These are phyloP conservation scores for Leptobrachium ailaonicum DNA, from an alignment of 2,113 vertebrate species.

Conservation along the genomic window DNA sequence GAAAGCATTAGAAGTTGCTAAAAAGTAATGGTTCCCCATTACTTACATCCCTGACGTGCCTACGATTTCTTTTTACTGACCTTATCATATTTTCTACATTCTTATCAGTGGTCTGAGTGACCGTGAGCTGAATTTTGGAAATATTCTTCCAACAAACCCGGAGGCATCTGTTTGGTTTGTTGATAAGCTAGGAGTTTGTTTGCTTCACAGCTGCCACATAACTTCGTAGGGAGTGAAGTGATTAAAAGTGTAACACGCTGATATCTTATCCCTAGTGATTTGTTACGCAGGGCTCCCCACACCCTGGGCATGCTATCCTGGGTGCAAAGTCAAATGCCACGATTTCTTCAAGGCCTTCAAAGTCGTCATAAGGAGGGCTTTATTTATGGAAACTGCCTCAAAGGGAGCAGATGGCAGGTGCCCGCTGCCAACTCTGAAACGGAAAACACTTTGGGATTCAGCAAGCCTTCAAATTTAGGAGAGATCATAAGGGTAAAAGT, in stretches of 20 bases:
- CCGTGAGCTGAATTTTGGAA: conserved; percentile 33
- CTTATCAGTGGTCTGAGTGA: conserved; percentile 30
- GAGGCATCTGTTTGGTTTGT: background rate
- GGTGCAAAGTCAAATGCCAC: conserved; percentile 43
- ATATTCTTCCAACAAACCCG: conserved; percentile 11
- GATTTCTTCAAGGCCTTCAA: conserved; percentile 40
- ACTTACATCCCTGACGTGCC: background rate
- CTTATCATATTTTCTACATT: conserved; percentile 33
- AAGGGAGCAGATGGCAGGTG: conserved; percentile 27
- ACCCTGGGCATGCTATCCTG: conserved; percentile 32
- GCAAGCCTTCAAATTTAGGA: conserved; percentile 5
- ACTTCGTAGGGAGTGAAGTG: conserved; percentile 36
- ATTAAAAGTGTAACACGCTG: conserved; percentile 42
- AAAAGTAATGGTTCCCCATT: background rate
- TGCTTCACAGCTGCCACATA: conserved; percentile 39
- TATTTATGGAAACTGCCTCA: conserved; percentile 30
- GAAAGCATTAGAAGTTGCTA: background rate
- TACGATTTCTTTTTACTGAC: conserved; percentile 36
- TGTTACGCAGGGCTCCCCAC: conserved; percentile 13
- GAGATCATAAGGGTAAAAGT: background rate
- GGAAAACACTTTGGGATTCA: conserved; percentile 15
- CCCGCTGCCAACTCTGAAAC: conserved; percentile 30
- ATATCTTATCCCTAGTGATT: conserved; percentile 43
- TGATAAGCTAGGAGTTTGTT: conserved; percentile 28
- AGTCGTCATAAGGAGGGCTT: conserved; percentile 32